Base-by-base conservation (phyloP, 2,113 vertebrate genomes). In the Hippolais icterina region DNA sequence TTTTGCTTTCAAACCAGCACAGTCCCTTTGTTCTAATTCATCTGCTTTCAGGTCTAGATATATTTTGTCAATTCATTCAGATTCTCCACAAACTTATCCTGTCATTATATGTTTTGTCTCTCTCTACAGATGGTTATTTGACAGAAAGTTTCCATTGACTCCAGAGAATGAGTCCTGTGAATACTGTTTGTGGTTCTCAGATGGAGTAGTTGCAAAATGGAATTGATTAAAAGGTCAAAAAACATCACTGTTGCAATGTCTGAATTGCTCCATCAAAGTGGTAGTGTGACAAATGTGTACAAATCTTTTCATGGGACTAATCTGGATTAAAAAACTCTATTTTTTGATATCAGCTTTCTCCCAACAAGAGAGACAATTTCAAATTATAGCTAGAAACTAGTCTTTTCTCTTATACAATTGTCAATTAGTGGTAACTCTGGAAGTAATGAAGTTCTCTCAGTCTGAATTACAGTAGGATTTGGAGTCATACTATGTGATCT, bases 201-300 rank as follows among this genome's bases (percentile, higher is more conserved):
- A 79, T 4, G 31, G 66, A 94, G 60, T 39, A 78, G 24, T 81
- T 75, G 44, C 70, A 95, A 95, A 95, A 96, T 91, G 94, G 92
- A 95, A 93, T 85, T 93, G 81, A 94, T 96, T 95, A 91, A 96
- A 88, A 95, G 96, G 94, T 97, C 96, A 96, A 81, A 88, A 92
- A 75, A 1, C 60, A 59, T 94, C 85, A 88, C 49, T 54, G 39
- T 54, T 83, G 37, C 66, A 69, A 69, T 46, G 77, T 74, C 91
- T 95, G 90, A 85, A 63, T 78, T 81, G 29, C 74, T 93, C 86
- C 93, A 92, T 92, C 94, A 74, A 96, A 96, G 71, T 78, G 47
- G 47, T 86, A 41, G 49, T 78, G 39, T 76, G 88, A 93, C 85
- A 96, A 94, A 93, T 56, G 16, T 60, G 76, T 78, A 80, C 86